Evolutionary conservation across 2,888 invertebrate species (phyloP).

Genomic region (Drosophila borborema): DNA sequence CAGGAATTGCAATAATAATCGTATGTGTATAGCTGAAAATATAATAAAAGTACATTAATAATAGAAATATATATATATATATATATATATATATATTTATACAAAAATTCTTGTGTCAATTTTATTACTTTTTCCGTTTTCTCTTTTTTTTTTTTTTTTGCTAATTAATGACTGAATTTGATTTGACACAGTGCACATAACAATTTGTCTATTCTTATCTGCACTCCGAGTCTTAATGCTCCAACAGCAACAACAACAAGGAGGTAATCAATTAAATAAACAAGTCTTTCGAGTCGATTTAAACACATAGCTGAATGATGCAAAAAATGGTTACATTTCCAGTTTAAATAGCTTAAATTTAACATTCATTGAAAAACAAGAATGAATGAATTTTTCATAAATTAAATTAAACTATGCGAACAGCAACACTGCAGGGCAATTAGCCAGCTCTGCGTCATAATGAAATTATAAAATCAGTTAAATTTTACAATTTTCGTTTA

Average conservation of each 20-base stretch:
- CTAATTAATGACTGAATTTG: slow-evolving; percentile 14
- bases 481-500: background rate
- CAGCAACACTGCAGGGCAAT: background rate
- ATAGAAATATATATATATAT: background rate
- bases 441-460: background rate
- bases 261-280: slow-evolving; percentile 28
- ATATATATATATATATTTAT: background rate
- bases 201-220: slow-evolving; percentile 51
- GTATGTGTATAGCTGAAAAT: slow-evolving; percentile 26
- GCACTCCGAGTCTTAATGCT: background rate
- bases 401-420: background rate
- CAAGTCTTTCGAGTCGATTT: slow-evolving; percentile 13
- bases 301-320: too few species aligned
- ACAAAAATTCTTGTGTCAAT: too few species aligned
- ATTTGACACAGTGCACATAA: slow-evolving; percentile 18
- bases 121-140: background rate
- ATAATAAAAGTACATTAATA: background rate
- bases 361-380: background rate
- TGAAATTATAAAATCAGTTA: background rate
- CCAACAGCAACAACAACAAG: background rate
- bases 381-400: background rate
- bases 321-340: background rate
- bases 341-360: background rate
- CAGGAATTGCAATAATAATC: background rate
- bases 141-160: slow-evolving; percentile 5